These are phyloP conservation scores for Vespertilio murinus DNA, from an alignment of 2,797 vertebrate species.

Conservation along the genomic window DNA sequence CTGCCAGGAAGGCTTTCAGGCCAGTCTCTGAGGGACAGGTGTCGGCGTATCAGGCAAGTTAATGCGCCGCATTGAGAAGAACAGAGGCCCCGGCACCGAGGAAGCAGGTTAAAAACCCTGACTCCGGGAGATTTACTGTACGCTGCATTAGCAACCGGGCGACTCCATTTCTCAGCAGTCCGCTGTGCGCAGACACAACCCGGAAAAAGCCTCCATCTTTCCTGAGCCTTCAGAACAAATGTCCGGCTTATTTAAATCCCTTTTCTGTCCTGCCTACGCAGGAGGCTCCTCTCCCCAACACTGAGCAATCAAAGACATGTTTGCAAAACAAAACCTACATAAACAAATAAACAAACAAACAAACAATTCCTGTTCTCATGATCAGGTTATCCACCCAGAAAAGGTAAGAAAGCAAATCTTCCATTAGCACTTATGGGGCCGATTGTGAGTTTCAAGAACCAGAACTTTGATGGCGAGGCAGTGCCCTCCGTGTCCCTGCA, in stretches of 20 bases:
- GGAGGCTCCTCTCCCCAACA: neutral
- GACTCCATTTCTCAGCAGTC: conserved; percentile 42
- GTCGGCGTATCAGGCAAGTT: conserved; percentile 61
- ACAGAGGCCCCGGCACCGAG: conserved; percentile 24
- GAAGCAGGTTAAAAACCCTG: conserved; percentile 30
- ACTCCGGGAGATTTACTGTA: conserved; percentile 43
- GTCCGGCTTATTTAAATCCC: conserved; percentile 63
- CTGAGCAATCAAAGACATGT: conserved; percentile 28
- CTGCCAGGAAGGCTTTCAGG: conserved; percentile 36
- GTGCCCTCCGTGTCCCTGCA: too few species aligned
- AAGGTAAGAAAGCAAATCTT: conserved; percentile 5
- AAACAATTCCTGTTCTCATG: neutral
- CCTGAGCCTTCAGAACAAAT: conserved; percentile 4
- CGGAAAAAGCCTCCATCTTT: conserved; percentile 11
- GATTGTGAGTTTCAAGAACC: conserved; percentile 16
- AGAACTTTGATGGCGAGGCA: neutral
- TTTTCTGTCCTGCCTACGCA: neutral
- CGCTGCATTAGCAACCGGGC: conserved; percentile 58
- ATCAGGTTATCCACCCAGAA: conserved; percentile 18
- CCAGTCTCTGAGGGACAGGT: conserved; percentile 13
- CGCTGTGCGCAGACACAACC: conserved; percentile 1
- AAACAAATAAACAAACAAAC: too few species aligned
- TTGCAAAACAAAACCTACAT: neutral
- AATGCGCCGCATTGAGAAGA: conserved; percentile 60
- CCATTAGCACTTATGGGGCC: neutral